Evolutionary conservation across 2,113 vertebrate genomes (phyloP).

Genomic region (Salminus brasiliensis): DNA sequence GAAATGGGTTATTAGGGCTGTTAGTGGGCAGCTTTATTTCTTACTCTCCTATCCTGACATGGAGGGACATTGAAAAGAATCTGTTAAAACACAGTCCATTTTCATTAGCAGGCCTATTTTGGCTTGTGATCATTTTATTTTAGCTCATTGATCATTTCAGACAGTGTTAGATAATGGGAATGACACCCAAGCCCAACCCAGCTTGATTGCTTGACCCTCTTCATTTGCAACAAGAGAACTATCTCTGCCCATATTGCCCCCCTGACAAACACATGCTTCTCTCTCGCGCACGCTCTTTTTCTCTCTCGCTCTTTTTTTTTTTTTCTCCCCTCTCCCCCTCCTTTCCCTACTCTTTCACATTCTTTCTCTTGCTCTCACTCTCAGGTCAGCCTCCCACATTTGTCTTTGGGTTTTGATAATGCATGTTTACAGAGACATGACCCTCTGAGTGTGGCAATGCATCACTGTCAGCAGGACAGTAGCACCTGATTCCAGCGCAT

Average conservation of each 20-base stretch:
- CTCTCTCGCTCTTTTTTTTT: no score
- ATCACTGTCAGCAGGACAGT: constrained; percentile 94
- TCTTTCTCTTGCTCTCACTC: constrained; percentile 66
- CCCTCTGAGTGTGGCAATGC: constrained; percentile 91
- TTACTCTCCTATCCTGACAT: constrained; percentile 72
- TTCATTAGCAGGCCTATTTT: constrained; percentile 91
- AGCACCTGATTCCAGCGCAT: constrained; percentile 88
- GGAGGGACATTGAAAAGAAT: constrained; percentile 66
- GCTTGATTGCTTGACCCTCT: constrained; percentile 91
- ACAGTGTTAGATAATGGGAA: constrained; percentile 82
- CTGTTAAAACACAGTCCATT: constrained; percentile 81
- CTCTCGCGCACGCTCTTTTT: constrained; percentile 44
- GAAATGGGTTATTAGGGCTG: constrained; percentile 57
- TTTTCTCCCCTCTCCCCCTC: no score
- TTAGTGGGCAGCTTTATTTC: constrained; percentile 75
- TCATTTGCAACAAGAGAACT: constrained; percentile 83
- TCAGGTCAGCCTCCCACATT: constrained; percentile 85
- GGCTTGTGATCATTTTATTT: constrained; percentile 90
- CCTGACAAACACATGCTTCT: constrained; percentile 27
- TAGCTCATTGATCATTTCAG: constrained; percentile 90
- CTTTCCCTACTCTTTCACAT: no score
- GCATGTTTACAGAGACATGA: constrained; percentile 97
- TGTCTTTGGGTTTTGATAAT: constrained; percentile 99
- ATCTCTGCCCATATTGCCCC: constrained; percentile 73
- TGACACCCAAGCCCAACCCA: constrained; percentile 82